Evolutionary conservation across 2,888 invertebrate genomes (phyloP), one percentile per base, ranked within the genome.

Genomic region (Drosophila multiciliata): DNA sequence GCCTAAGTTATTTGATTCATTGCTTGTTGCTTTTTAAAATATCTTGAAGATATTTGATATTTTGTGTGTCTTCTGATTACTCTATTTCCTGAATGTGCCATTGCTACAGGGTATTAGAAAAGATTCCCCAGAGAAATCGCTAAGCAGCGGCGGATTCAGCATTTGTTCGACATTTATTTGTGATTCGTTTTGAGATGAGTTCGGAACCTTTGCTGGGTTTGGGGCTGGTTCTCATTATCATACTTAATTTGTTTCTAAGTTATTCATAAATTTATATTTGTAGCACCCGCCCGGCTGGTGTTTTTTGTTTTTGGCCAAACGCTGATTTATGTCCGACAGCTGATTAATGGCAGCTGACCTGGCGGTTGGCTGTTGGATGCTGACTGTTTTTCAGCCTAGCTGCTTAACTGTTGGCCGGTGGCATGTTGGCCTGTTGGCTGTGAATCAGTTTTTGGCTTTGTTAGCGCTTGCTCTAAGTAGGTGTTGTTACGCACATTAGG

Each of bases 231-330:
- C 75, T 90, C 76, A 87, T 87, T 87, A 90, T 74, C 87, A 87
- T 87, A 87, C 82, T 87, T 87, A 87, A 87, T 87, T 87, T 87
- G 89, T 84, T 87, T 87, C 84, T 90, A 89, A 90, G 79, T 84
- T 90, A 90, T 89, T 87, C 88, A 87, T 89, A 89, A 87, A 88
- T 87, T 83, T 87, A 81, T 86, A 87, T 86, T 83, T 89, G 85
- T 85, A 84, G 84, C 89, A 85, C 82, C 89, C 83, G 73, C 61
- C 67, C 66, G 73, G 33, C 61, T 63, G 36, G 38, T 53, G 63
- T 67, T 52, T 35, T 49, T 55, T 65, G 40, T 62, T 78, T 80
- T 79, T 62, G 60, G 65, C 67, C 79, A 73, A 73, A 62, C 53
- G 63, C 79, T 89, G 87, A 87, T 87, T 87, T 88, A 87, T 89